Base-by-base conservation (phyloP, 2,888 invertebrate species). In the Cacoxenus indagator region DNA sequence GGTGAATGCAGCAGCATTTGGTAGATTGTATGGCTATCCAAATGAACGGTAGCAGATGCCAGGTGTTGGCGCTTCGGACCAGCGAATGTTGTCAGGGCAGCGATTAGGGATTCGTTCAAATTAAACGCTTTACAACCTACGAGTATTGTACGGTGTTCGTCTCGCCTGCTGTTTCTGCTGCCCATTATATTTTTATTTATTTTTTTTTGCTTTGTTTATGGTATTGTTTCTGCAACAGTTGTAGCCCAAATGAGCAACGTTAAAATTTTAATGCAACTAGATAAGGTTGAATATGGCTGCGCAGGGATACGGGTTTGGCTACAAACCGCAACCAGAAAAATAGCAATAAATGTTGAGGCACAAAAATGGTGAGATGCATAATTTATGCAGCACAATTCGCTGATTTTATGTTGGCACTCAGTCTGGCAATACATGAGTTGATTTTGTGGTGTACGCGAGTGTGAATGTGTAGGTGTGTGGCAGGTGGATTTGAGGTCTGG, bases 81-180 rank as follows among this genome's bases (percentile, higher is more conserved):
- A n/a, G 24, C 29, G 37, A 68, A 69, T 71, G 78, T 81, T 83
- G 83, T 78, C 74, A 79, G 74, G 80, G 77, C 76, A 79, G 76
- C 83, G 81, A 83, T 83, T 83, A 83, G 82, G 76, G 76, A 71
- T 73, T 76, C 81, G 75, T 68, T 73, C 78, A 79, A 79, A 79
- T 81, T 81, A 81, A 81, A 83, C 83, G 83, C n/a, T 76, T 83
- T 72, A 77, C 83, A 83, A 82, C 81, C 83, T n/a, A n/a, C n/a
- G n/a, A n/a, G n/a, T 83, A 81, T 79, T 80, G 78, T 82, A 9
- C 31, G 45, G 75, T 71, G 70, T 71, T 27, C 61, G 75, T 66
- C 59, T 75, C 73, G 71, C 67, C 71, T 62, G 62, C 66, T 69
- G 22, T 22, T 37, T 9, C 43, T 61, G 43, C 11, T 55, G 27